phyloP scores from a whole-genome alignment of 2,113 vertebrate genomes.

The Salminus brasiliensis region DNA sequence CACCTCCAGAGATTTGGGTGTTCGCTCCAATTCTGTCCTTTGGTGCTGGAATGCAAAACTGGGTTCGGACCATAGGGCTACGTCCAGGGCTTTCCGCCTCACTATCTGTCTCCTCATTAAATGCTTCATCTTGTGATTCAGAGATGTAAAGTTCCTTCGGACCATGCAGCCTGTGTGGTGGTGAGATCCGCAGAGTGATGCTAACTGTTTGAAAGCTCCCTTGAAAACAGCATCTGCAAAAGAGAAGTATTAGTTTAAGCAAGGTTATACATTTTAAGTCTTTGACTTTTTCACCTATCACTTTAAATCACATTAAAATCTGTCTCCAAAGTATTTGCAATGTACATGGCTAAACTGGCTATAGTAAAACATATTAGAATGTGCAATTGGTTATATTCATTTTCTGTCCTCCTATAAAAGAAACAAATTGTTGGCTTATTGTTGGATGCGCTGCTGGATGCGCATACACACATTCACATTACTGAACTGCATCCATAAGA shows the following conservation, averaged over 20 bases:
- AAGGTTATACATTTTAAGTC: not conserved
- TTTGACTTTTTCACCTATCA: too few relatives aligned
- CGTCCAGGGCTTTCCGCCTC: constrained; percentile 57
- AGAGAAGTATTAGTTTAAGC: not conserved
- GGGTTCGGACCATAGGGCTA: constrained; percentile 55
- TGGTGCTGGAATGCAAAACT: constrained; percentile 51
- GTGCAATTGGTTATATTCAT: too few relatives aligned
- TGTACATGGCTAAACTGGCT: too few relatives aligned
- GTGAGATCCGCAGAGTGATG: constrained; percentile 79
- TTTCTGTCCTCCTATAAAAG: too few relatives aligned
- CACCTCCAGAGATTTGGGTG: constrained; percentile 54
- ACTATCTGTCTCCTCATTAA: constrained; percentile 64
- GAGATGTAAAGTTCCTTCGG: constrained; percentile 69
- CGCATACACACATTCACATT: too few relatives aligned
- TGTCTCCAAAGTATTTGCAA: too few relatives aligned
- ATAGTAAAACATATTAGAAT: too few relatives aligned
- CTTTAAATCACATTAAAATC: too few relatives aligned
- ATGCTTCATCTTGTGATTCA: constrained; percentile 68
- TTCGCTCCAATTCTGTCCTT: constrained; percentile 60
- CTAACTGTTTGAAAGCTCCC: constrained; percentile 63
- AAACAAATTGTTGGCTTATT: too few relatives aligned
- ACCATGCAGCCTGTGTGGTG: constrained; percentile 57
- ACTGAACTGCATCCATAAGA: too few relatives aligned
- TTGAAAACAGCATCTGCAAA: constrained; percentile 39
- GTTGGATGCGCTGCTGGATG: too few relatives aligned